A percentile compares a stretch with the other conserved stretches of the same genome.
Evolutionary conservation across 37 sponge, comb jelly and placozoan genomes (phyloP).

Genomic region (Dysidea cf. avara): DNA sequence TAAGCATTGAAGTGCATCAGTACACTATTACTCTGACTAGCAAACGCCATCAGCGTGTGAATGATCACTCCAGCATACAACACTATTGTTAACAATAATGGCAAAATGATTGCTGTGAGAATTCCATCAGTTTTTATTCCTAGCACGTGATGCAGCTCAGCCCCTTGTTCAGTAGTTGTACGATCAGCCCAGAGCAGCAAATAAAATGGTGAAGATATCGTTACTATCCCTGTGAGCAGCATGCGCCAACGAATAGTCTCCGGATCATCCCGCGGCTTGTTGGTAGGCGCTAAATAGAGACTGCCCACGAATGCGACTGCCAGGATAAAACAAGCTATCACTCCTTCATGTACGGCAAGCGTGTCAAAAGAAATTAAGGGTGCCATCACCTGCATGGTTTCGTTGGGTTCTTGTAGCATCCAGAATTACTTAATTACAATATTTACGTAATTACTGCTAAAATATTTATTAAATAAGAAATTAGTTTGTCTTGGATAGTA

Average conservation of each 20-base stretch:
- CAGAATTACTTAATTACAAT: no score
- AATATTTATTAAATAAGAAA: no score
- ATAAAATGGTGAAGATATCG: conserved; percentile 12
- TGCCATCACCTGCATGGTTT: no score
- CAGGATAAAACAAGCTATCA: conserved; percentile 34
- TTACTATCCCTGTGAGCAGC: conserved; percentile 11
- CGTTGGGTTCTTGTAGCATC: no score
- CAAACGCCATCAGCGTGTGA: conserved; percentile 14
- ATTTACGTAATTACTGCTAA: no score
- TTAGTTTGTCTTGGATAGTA: no score
- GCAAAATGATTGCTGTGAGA: conserved; percentile 12
- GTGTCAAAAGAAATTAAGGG: conserved; percentile 17
- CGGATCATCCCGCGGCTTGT: conserved; percentile 48
- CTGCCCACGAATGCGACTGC: conserved; percentile 34
- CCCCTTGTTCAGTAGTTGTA: neutral
- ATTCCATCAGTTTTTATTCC: conserved; percentile 23
- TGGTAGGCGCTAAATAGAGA: conserved; percentile 45
- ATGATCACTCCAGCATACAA: conserved; percentile 61
- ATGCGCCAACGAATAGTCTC: conserved; percentile 43
- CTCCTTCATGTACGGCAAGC: conserved; percentile 4
- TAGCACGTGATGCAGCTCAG: conserved; percentile 8
- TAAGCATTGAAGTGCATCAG: neutral
- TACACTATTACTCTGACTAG: neutral
- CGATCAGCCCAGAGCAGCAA: conserved; percentile 10
- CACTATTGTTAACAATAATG: conserved; percentile 39